These are phyloP conservation scores for Eurois occulta DNA, from an alignment of 2,888 invertebrate genomes.

Conservation along the genomic window DNA sequence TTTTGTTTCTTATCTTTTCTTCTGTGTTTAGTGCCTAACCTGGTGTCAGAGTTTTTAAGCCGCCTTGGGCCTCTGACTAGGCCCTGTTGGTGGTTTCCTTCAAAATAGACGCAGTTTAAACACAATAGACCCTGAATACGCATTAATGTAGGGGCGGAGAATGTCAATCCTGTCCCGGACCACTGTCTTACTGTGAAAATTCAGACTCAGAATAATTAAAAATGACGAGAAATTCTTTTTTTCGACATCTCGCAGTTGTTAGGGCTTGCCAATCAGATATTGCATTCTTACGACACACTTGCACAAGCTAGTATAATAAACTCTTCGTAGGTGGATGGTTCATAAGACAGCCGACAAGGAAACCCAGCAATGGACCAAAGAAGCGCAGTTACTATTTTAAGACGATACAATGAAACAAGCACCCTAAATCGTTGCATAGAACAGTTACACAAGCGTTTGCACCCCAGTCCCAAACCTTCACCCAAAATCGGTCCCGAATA, in stretches of 20 bases:
- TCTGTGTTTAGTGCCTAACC: no score
- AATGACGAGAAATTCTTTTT: not conserved
- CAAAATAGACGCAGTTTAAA: no score
- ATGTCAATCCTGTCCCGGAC: not conserved
- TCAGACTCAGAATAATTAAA: not conserved
- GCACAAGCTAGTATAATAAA: not conserved
- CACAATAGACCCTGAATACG: not conserved
- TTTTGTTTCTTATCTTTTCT: no score
- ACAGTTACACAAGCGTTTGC: constrained; percentile 1
- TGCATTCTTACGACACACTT: not conserved
- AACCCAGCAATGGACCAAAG: not conserved
- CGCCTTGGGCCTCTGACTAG: no score
- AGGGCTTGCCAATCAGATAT: constrained; percentile 5
- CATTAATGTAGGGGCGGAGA: not conserved
- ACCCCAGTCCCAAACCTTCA: not conserved
- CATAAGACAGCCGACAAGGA: no score
- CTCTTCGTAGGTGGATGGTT: not conserved
- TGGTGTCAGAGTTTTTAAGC: no score
- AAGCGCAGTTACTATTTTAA: not conserved
- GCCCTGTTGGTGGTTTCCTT: no score
- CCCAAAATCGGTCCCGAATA: constrained; percentile 1
- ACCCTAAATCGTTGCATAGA: not conserved
- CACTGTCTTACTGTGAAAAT: not conserved
- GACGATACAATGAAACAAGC: not conserved
- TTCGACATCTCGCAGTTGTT: not conserved